A percentile compares a stretch with the other conserved stretches of the same genome.
phyloP scores from a whole-genome alignment of 2,113 vertebrate genomes.

The Aix galericulata region DNA sequence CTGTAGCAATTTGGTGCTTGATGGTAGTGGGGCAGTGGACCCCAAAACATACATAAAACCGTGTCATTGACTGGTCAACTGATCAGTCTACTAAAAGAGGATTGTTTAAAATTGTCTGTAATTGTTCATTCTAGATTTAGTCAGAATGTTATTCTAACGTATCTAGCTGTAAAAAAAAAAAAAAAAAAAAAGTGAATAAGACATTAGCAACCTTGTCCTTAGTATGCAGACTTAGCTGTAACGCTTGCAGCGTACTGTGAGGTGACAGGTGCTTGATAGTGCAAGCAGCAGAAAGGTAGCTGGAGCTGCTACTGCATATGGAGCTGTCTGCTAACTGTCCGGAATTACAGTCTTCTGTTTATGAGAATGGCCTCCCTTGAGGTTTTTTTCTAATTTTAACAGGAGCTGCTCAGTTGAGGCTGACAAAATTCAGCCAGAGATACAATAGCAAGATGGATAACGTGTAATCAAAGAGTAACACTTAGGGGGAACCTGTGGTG shows the following conservation, averaged over 20 bases:
- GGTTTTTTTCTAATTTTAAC: conserved; percentile 58
- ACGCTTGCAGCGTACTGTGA: neutral
- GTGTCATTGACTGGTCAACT: neutral
- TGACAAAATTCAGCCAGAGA: conserved; percentile 37
- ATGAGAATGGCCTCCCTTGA: conserved; percentile 10
- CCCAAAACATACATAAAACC: neutral
- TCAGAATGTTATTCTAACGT: neutral
- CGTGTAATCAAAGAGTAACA: conserved; percentile 35
- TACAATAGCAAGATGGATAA: conserved; percentile 42
- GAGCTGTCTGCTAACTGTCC: conserved; percentile 8
- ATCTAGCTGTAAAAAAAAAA: neutral
- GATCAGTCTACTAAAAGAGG: neutral
- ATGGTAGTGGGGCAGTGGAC: neutral
- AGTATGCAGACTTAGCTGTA: neutral
- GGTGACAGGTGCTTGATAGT: conserved; percentile 23
- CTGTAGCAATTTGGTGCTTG: neutral
- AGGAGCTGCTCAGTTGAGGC: conserved; percentile 28
- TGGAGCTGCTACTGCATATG: neutral
- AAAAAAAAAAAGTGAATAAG: neutral
- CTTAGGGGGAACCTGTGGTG: conserved; percentile 19
- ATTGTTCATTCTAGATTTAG: neutral
- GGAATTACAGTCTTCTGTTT: conserved; percentile 28
- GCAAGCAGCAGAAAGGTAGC: neutral
- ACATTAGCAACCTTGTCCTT: neutral
- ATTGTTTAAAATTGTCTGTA: neutral